Conservation (phyloP, 2,797 vertebrate genomes). For the Epinephelus awoara region DNA sequence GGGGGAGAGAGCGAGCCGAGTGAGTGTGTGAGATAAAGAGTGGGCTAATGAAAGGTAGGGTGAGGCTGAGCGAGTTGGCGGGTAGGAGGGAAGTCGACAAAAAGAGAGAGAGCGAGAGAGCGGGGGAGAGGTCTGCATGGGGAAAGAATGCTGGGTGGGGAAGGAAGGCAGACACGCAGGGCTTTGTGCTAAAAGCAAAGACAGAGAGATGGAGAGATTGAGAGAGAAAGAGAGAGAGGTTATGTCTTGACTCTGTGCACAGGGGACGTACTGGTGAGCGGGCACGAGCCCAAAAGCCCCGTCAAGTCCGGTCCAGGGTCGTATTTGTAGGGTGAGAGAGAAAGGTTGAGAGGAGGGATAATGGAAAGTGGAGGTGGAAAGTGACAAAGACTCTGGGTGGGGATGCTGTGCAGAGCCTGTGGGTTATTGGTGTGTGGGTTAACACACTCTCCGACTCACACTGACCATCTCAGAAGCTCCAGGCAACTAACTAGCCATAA, state of each 20-base stretch:
- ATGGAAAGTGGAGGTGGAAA: constrained; percentile 74
- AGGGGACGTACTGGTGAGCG: constrained; percentile 64
- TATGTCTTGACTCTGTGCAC: constrained; percentile 66
- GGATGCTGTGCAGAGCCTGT: constrained; percentile 49
- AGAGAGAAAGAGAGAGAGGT: constrained; percentile 66
- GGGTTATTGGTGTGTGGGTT: constrained; percentile 57
- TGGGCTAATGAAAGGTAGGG: constrained; percentile 85
- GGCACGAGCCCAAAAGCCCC: constrained; percentile 60
- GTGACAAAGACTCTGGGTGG: constrained; percentile 67
- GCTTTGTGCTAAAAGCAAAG: constrained; percentile 90
- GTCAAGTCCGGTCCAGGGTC: constrained; percentile 53
- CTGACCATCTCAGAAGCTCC: constrained; percentile 52
- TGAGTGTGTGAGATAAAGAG: constrained; percentile 81
- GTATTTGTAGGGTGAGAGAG: constrained; percentile 61
- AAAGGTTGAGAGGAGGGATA: constrained; percentile 57
- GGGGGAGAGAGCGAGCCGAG: constrained; percentile 68
- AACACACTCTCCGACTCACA: constrained; percentile 46
- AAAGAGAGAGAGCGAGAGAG: constrained; percentile 76
- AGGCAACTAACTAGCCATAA: constrained; percentile 28
- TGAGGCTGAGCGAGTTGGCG: constrained; percentile 78
- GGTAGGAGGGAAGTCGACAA: constrained; percentile 80
- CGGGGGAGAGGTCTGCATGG: constrained; percentile 84
- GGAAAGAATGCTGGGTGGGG: constrained; percentile 94
- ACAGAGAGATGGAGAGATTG: constrained; percentile 76
- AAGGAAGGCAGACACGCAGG: constrained; percentile 89